These are phyloP conservation scores for Panthera uncia DNA, from an alignment of 2,113 vertebrate species.

Conservation along the genomic window DNA sequence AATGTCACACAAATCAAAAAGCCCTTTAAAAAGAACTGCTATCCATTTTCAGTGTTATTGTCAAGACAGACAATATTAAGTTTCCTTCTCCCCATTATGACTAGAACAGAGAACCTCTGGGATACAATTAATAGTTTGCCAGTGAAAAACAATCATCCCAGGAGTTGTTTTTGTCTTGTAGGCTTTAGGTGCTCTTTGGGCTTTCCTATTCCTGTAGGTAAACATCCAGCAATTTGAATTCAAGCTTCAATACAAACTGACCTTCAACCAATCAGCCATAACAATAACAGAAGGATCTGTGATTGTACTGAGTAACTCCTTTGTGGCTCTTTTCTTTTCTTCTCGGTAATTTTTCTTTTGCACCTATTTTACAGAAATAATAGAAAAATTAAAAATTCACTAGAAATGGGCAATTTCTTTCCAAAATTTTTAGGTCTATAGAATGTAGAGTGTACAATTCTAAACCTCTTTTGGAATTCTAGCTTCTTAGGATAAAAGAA, in stretches of 20 bases:
- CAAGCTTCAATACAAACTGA: slow-evolving; percentile 79
- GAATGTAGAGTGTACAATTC: not conserved
- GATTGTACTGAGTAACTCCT: slow-evolving; percentile 98
- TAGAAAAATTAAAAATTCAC: slow-evolving; percentile 42
- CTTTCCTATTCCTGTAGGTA: slow-evolving; percentile 63
- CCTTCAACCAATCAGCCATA: slow-evolving; percentile 99
- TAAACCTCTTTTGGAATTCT: slow-evolving; percentile 26
- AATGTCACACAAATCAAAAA: not conserved
- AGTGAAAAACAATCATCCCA: slow-evolving; percentile 62
- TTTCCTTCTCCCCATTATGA: slow-evolving; percentile 34
- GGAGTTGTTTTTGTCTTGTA: slow-evolving; percentile 28
- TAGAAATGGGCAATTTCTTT: not conserved
- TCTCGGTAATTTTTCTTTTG: slow-evolving; percentile 99
- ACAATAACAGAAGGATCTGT: slow-evolving; percentile 98
- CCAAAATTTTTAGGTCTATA: not conserved
- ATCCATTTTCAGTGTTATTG: not conserved
- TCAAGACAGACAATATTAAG: slow-evolving; percentile 13
- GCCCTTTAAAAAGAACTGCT: slow-evolving; percentile 33
- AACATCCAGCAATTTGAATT: slow-evolving; percentile 60
- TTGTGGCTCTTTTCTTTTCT: slow-evolving; percentile 98
- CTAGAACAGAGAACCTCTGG: slow-evolving; percentile 21
- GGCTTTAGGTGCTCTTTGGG: slow-evolving; percentile 19
- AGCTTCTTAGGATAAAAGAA: not conserved
- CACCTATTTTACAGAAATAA: slow-evolving; percentile 87
- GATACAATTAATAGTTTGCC: slow-evolving; percentile 62